phyloP scores from a whole-genome alignment of 2,888 invertebrate species.

The Bedellia somnulentella region DNA sequence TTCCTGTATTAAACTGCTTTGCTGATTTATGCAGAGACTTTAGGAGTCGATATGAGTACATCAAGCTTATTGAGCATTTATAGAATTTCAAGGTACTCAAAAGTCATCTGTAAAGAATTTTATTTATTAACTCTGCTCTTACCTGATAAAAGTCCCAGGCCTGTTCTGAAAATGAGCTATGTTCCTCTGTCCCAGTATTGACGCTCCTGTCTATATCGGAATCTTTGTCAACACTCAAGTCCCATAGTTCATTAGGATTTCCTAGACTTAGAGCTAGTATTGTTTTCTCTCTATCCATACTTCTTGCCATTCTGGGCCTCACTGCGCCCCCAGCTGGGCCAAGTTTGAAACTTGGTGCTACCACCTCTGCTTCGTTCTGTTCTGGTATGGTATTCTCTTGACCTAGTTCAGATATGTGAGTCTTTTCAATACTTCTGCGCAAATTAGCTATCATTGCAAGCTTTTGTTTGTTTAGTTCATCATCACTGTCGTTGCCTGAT shows the following conservation, averaged over 20 bases:
- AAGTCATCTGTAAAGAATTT: too few species aligned
- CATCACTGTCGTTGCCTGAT: conserved; percentile 70
- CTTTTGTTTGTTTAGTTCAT: conserved; percentile 54
- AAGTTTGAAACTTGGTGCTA: conserved; percentile 67
- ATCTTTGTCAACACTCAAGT: conserved; percentile 44
- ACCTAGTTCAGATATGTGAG: conserved; percentile 39
- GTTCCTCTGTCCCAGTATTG: conserved; percentile 69
- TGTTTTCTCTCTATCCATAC: conserved; percentile 37
- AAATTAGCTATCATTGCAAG: conserved; percentile 37
- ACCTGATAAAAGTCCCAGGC: conserved; percentile 97
- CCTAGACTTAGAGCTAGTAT: conserved; percentile 42
- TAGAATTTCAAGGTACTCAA: too few species aligned
- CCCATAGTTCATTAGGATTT: conserved; percentile 45
- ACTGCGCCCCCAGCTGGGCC: conserved; percentile 58
- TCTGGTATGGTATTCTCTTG: conserved; percentile 39
- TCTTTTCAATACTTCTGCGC: conserved; percentile 46
- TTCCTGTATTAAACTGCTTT: too few species aligned
- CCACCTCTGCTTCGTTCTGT: conserved; percentile 33
- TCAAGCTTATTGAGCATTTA: too few species aligned
- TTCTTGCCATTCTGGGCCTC: conserved; percentile 34
- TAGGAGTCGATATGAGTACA: too few species aligned
- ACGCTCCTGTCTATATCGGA: conserved; percentile 61
- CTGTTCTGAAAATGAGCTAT: conserved; percentile 84
- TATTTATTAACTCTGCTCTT: too few species aligned
- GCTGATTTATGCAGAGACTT: too few species aligned